A percentile compares a stretch with the other conserved stretches of the same genome.
phyloP scores from a whole-genome alignment of 2,888 invertebrate genomes.

The Agrotis ipsilon region DNA sequence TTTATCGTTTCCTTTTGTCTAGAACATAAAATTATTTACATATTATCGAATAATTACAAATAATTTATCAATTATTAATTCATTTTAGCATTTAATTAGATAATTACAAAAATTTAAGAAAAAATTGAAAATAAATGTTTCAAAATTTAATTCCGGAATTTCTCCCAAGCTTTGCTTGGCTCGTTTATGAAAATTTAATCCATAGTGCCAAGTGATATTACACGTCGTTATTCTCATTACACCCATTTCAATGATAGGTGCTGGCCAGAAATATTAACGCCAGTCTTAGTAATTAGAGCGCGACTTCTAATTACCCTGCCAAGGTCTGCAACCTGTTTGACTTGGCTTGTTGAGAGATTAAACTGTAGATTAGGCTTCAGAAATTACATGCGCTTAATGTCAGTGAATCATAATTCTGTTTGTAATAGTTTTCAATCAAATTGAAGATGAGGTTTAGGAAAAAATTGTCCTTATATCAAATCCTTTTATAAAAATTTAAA shows the following conservation, averaged over 20 bases:
- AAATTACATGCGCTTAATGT: neutral
- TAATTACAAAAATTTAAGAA: neutral
- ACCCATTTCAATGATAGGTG: conserved; percentile 25
- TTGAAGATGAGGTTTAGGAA: too few relatives aligned
- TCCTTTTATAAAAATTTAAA: too few relatives aligned
- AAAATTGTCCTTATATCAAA: too few relatives aligned
- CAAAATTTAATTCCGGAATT: neutral
- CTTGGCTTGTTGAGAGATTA: conserved; percentile 5
- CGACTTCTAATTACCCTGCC: conserved; percentile 39
- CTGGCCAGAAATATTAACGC: conserved; percentile 47
- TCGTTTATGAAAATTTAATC: conserved; percentile 10
- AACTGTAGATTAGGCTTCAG: neutral
- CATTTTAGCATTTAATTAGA: neutral
- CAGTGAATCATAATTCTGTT: neutral
- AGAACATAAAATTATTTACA: too few relatives aligned
- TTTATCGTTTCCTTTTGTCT: neutral
- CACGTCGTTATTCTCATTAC: conserved; percentile 30
- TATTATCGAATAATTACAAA: neutral
- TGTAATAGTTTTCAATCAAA: neutral
- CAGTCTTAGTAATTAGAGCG: conserved; percentile 40
- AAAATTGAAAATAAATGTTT: neutral
- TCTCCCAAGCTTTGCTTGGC: conserved; percentile 8
- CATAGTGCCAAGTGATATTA: conserved; percentile 45
- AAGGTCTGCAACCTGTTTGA: conserved; percentile 18
- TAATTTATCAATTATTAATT: neutral